A percentile compares a stretch with the other conserved stretches of the same genome.
Evolutionary conservation across 2,113 vertebrate species (phyloP).

Genomic region (Cebidichthys violaceus): DNA sequence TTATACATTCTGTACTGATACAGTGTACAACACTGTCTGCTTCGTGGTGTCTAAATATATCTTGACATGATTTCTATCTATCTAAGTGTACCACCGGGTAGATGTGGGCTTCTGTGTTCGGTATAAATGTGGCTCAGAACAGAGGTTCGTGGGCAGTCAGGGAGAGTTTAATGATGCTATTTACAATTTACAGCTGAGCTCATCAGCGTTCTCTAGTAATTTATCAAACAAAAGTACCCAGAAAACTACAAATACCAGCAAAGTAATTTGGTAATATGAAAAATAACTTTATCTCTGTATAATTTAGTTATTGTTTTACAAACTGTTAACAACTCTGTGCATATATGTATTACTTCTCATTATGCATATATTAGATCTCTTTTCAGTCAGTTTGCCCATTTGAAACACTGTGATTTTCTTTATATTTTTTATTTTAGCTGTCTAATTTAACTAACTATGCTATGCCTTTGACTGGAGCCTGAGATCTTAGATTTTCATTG

Average conservation of each 20-base stretch:
- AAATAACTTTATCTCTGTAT: background rate
- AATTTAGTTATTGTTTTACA: too few species aligned
- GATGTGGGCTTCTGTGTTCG: conserved; percentile 10
- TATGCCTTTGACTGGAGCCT: too few species aligned
- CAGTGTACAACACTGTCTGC: background rate
- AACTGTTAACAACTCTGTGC: too few species aligned
- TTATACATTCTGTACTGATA: background rate
- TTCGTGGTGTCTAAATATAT: background rate
- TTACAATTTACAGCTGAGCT: conserved; percentile 33
- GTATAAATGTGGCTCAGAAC: background rate
- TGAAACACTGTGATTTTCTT: too few species aligned
- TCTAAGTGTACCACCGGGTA: background rate
- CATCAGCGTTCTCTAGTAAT: background rate
- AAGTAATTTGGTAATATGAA: background rate
- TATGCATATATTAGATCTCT: too few species aligned
- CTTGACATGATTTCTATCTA: background rate
- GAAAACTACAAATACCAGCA: background rate
- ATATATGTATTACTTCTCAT: too few species aligned
- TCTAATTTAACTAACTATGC: too few species aligned
- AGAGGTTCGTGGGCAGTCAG: conserved; percentile 10
- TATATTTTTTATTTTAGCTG: too few species aligned
- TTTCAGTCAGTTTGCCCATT: too few species aligned
- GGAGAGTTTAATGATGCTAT: conserved; percentile 13
- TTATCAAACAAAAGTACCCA: background rate
- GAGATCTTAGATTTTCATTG: background rate